A percentile compares a stretch with the other conserved stretches of the same genome.
These are phyloP conservation scores for Geococcyx californianus DNA, from an alignment of 2,113 vertebrate species.

Conservation along the genomic window DNA sequence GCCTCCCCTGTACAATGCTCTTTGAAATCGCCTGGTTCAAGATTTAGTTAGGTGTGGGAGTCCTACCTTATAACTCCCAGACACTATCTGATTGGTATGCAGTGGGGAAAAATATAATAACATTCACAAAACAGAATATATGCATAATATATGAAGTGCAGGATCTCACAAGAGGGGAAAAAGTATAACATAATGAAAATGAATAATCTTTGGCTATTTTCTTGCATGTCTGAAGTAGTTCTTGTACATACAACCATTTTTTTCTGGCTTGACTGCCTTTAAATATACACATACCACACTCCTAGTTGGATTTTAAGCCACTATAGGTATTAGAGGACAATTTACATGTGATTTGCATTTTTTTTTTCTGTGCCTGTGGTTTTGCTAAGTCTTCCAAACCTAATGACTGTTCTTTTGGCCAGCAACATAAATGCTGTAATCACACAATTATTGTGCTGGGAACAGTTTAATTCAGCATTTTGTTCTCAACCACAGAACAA, in stretches of 20 bases:
- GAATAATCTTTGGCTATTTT: constrained; percentile 36
- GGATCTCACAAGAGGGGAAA: neutral
- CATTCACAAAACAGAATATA: neutral
- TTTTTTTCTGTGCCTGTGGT: constrained; percentile 78
- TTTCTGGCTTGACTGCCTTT: constrained; percentile 60
- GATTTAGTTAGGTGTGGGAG: neutral
- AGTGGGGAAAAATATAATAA: neutral
- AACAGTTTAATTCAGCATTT: constrained; percentile 89
- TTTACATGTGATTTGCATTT: constrained; percentile 82
- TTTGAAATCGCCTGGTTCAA: neutral
- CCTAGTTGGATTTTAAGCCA: constrained; percentile 62
- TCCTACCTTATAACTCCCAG: neutral
- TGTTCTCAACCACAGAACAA: constrained; percentile 93
- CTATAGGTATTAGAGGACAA: constrained; percentile 79
- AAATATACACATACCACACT: constrained; percentile 57
- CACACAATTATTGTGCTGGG: constrained; percentile 92
- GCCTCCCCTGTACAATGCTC: neutral
- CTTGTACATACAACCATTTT: constrained; percentile 27
- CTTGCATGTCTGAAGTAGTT: constrained; percentile 42
- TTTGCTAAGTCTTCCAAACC: constrained; percentile 83
- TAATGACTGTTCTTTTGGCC: constrained; percentile 87
- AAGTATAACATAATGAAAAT: constrained; percentile 26
- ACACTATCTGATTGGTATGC: neutral
- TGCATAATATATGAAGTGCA: neutral
- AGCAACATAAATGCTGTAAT: constrained; percentile 89